Percentiles rank a stretch among this genome's conserved stretches.
These are phyloP conservation scores for Microchirus variegatus DNA, from an alignment of 2,797 vertebrate genomes.

Conservation along the genomic window DNA sequence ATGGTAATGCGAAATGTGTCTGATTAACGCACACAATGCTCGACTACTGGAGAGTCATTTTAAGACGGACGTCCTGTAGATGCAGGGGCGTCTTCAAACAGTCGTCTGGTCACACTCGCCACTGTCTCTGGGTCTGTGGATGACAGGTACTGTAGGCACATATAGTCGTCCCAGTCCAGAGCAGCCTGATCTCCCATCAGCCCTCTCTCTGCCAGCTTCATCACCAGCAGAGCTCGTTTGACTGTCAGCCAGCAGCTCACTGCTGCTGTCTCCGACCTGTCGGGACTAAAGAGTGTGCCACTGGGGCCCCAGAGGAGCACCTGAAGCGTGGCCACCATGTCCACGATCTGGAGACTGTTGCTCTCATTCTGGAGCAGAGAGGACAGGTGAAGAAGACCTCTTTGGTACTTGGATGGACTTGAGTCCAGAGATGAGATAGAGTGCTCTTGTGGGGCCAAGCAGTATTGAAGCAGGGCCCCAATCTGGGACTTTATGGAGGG, in stretches of 20 bases:
- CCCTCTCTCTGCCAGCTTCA: conserved; percentile 80
- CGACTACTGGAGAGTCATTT: too few relatives aligned
- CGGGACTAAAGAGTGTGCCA: conserved; percentile 56
- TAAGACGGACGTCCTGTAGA: background rate
- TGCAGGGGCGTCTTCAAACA: conserved; percentile 41
- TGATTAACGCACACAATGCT: too few relatives aligned
- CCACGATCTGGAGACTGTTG: conserved; percentile 42
- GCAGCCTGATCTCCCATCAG: conserved; percentile 34
- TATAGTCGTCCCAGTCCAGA: conserved; percentile 81
- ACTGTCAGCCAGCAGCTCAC: conserved; percentile 79
- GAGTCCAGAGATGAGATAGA: conserved; percentile 24
- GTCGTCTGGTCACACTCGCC: conserved; percentile 45
- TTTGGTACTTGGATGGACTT: conserved; percentile 66
- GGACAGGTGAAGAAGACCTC: conserved; percentile 72
- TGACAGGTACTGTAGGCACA: conserved; percentile 84
- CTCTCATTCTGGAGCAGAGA: conserved; percentile 65
- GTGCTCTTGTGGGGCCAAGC: conserved; percentile 60
- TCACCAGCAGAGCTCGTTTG: conserved; percentile 80
- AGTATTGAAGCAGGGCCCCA: conserved; percentile 71
- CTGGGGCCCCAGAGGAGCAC: conserved; percentile 87
- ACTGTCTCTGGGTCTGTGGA: conserved; percentile 67
- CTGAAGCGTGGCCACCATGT: conserved; percentile 76
- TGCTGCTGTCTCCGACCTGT: conserved; percentile 27
- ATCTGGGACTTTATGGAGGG: conserved; percentile 69
- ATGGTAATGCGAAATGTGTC: too few relatives aligned